Base-by-base conservation (phyloP, 2,113 vertebrate genomes). In the Poecilia latipinna region DNA sequence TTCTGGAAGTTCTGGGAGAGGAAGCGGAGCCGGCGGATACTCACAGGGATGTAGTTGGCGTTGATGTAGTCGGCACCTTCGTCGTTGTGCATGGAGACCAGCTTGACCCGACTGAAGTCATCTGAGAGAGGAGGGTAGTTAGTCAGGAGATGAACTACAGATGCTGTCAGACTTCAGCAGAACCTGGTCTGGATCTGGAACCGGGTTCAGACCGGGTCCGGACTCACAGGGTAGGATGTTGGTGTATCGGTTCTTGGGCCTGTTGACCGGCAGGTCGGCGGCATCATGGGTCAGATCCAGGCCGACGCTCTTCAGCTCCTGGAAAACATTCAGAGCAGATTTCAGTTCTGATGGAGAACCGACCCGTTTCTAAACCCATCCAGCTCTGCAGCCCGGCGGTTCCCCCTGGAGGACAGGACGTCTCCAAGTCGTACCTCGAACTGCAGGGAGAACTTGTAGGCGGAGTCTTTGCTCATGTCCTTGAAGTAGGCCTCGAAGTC, bases 381-480 rank as follows among this genome's bases (percentile, higher is more conserved):
- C 35, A 10, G 35, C 10, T 37, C 35, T 2, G 10, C 35, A 37
- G 35, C 35, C 35, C 35, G 10, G 10, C 35, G 35, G 35, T 37
- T 37, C 35, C 35, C 35, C 35, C 10, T 37, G 35, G 2, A 37
- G 1, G 35, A 37, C 35, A 12, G 35, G 10, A 12, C 10, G 10
- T 37, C 10, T 12, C 35, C 10, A 22, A 33, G 57, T n/a, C 44
- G 15, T 88, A 99, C 98, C 96, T 99, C 98, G 82, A 99, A 99
- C 74, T 99, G 97, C 87, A 99, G 95, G 31, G 97, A 99, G 90
- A 99, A 99, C 91, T 98, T 99, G 74, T 99, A 99, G 72, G 97
- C 98, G 0, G 98, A 98, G 91, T 99, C 98, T 94, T 96, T 98
- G 85, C 96, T 93, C 98, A 99, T 98, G n/a, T 99, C 98, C 89